phyloP scores from a whole-genome alignment of 2,797 vertebrate genomes.

The Brachyalestes nurse region DNA sequence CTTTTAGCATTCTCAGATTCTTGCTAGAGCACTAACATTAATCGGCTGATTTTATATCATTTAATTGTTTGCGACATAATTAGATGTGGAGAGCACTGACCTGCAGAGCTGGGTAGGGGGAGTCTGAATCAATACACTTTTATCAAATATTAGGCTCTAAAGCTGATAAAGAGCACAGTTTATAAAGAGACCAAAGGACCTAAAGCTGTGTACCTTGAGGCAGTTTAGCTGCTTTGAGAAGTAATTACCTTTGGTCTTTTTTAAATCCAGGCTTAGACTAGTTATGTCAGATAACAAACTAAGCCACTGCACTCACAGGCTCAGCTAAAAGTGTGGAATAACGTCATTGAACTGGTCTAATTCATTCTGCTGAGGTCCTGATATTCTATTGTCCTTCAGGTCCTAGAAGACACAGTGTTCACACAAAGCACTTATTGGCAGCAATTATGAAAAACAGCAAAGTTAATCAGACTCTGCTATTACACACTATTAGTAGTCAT shows the following conservation, averaged over 20 bases:
- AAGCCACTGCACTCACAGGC: constrained; percentile 67
- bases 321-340: constrained; percentile 50
- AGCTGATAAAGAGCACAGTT: neutral
- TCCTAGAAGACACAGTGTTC: constrained; percentile 37
- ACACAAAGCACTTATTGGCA: neutral
- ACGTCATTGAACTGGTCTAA: constrained; percentile 55
- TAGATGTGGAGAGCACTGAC: neutral
- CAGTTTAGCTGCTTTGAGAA: constrained; percentile 48
- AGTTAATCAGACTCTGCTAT: constrained; percentile 7
- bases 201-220: constrained; percentile 41
- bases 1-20: neutral
- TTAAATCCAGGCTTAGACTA: constrained; percentile 57
- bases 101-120: no score
- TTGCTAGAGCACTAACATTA: neutral
- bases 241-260: constrained; percentile 49
- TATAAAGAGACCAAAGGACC: constrained; percentile 13
- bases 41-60: neutral
- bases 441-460: neutral
- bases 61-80: neutral
- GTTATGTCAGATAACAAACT: constrained; percentile 71
- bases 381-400: constrained; percentile 61
- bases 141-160: constrained; percentile 10
- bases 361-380: constrained; percentile 61
- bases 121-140: constrained; percentile 20
- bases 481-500: neutral